phyloP scores from a whole-genome alignment of 2,797 vertebrate species.

The Oryzias sinensis region DNA sequence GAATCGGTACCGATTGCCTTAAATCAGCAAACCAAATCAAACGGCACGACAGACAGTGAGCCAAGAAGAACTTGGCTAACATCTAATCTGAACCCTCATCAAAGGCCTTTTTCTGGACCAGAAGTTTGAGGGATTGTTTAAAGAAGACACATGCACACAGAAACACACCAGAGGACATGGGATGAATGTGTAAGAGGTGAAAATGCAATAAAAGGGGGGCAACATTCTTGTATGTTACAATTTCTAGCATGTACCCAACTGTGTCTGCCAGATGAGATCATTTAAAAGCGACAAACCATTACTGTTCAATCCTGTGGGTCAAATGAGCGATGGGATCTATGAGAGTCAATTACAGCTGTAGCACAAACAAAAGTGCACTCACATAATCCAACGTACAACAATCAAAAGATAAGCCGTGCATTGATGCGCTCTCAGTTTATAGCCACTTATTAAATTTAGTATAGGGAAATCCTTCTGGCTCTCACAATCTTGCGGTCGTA shows the following conservation, averaged over 20 bases:
- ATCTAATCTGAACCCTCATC: conserved; percentile 56
- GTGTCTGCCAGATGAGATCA: conserved; percentile 46
- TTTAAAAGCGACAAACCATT: conserved; percentile 33
- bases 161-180: conserved; percentile 17
- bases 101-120: conserved; percentile 58
- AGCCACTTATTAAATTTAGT: not conserved
- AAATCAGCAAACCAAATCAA: conserved; percentile 39
- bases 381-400: not conserved
- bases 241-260: not conserved
- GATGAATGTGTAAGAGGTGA: conserved; percentile 30
- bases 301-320: conserved; percentile 19
- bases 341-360: conserved; percentile 28
- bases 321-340: conserved; percentile 7
- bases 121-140: conserved; percentile 54
- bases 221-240: too few relatives aligned
- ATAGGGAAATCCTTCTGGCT: not conserved
- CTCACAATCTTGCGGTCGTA: conserved; percentile 98
- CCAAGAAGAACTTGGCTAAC: conserved; percentile 59
- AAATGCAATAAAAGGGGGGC: conserved; percentile 11
- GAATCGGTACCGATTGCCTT: conserved; percentile 42
- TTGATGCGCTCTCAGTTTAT: not conserved
- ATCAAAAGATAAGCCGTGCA: not conserved
- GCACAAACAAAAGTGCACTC: not conserved
- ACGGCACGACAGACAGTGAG: conserved; percentile 49
- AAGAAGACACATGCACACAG: conserved; percentile 18